Conservation (phyloP, 92 coral and sea anemone species). For the Paramuricea clavata region DNA sequence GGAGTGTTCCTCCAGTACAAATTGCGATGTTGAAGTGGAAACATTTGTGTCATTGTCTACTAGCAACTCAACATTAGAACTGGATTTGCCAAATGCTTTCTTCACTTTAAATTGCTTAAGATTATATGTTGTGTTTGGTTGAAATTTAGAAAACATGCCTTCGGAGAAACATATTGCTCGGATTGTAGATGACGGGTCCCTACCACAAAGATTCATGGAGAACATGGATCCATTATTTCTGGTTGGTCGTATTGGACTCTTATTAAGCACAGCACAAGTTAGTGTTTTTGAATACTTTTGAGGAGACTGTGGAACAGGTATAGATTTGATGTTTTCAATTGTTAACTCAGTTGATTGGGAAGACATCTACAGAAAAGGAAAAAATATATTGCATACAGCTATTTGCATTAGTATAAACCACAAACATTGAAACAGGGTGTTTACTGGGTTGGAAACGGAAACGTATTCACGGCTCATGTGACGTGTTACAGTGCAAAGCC, state of each 20-base stretch:
- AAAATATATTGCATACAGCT: too few species aligned
- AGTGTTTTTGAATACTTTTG: neutral
- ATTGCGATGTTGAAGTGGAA: neutral
- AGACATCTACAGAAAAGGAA: too few species aligned
- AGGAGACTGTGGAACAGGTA: conserved; percentile 5
- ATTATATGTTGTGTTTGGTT: conserved; percentile 45
- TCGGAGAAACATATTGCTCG: conserved; percentile 44
- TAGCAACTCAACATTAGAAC: conserved; percentile 18
- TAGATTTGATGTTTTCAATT: conserved; percentile 25
- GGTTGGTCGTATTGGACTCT: conserved; percentile 31
- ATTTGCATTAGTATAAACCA: too few species aligned
- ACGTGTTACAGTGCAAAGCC: too few species aligned
- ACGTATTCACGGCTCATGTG: too few species aligned
- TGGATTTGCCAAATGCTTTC: conserved; percentile 19
- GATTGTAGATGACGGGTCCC: conserved; percentile 8
- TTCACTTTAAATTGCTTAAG: conserved; percentile 49
- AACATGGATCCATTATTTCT: conserved; percentile 29
- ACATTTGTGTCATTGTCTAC: conserved; percentile 34
- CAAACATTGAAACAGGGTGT: too few species aligned
- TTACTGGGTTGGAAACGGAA: too few species aligned
- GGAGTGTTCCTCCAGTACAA: neutral
- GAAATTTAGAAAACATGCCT: conserved; percentile 27
- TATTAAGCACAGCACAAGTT: conserved; percentile 35
- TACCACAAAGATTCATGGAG: conserved; percentile 29
- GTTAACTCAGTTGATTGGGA: too few species aligned